A percentile compares a stretch with the other conserved stretches of the same genome.
phyloP scores from a whole-genome alignment of 2,113 vertebrate species.

The Rutilus rutilus region DNA sequence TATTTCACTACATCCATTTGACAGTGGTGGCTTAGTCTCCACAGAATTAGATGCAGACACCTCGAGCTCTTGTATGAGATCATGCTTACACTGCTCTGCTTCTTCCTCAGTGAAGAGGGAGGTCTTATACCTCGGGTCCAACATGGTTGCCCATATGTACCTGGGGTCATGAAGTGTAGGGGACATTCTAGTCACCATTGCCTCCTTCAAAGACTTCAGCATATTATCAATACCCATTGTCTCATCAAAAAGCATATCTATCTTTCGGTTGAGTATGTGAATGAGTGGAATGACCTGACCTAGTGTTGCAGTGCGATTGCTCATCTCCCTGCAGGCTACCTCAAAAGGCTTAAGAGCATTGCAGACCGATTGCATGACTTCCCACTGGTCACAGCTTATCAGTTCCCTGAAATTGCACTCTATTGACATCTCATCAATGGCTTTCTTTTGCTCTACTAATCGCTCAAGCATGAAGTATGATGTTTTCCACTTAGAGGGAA shows the following conservation, averaged over 20 bases:
- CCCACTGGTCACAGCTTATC: slow-evolving; percentile 97
- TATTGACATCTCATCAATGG: slow-evolving; percentile 89
- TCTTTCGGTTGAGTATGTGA: slow-evolving; percentile 92
- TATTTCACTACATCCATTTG: slow-evolving; percentile 81
- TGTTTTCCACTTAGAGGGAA: slow-evolving; percentile 92
- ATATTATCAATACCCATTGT: slow-evolving; percentile 97
- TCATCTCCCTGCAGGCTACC: slow-evolving; percentile 92
- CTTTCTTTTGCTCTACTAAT: slow-evolving; percentile 92
- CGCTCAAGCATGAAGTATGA: slow-evolving; percentile 95
- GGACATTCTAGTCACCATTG: slow-evolving; percentile 90
- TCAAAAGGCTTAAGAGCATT: slow-evolving; percentile 93
- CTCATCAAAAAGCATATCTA: slow-evolving; percentile 94
- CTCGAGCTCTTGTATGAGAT: slow-evolving; percentile 92
- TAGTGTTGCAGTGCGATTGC: slow-evolving; percentile 86
- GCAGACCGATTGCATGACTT: slow-evolving; percentile 95
- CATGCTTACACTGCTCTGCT: slow-evolving; percentile 91
- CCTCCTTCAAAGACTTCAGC: slow-evolving; percentile 91
- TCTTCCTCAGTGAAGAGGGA: slow-evolving; percentile 95
- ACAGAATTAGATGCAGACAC: slow-evolving; percentile 87
- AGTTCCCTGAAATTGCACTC: slow-evolving; percentile 95
- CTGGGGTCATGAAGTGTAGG: slow-evolving; percentile 87
- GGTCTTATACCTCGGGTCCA: slow-evolving; percentile 96
- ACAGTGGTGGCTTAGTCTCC: slow-evolving; percentile 72
- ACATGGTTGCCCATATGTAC: slow-evolving; percentile 91
- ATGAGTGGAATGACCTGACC: slow-evolving; percentile 97